Evolutionary conservation across 2,113 vertebrate genomes (phyloP), one percentile per base, ranked within the genome.

Genomic region (Microcebus ravelobensis): DNA sequence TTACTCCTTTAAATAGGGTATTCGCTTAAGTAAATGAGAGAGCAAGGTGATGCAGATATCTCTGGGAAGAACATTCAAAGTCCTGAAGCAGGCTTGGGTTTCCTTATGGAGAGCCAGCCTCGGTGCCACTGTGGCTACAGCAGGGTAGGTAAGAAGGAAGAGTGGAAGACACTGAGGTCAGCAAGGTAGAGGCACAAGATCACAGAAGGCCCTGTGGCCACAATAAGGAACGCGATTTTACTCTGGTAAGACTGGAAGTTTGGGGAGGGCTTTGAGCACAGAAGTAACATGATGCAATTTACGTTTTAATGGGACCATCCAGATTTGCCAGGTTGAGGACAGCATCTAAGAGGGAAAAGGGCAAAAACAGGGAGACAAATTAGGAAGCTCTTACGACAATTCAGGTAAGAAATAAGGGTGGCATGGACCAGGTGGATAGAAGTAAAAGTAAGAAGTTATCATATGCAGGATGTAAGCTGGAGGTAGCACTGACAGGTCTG

Each of bases 31-130:
- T 65, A 74, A 59, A 20, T 6, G 3, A 91, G 61, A 20, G 21
- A 77, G 55, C 23, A 79, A 39, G 61, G 29, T 2, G 50, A 84
- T 34, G 39, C 50, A 52, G 5, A 7, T 45, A n/a, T 81, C 81
- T 65, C 80, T 74, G 48, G n/a, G n/a, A 77, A 94, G 59, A 88
- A 27, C 61, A 73, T n/a, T 57, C 50, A 23, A 88, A 88, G 23
- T 36, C 29, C 57, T 31, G n/a, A 65, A 59, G 45, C 20, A 67
- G 34, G 45, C 39, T 3, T 31, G 20, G 23, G 71, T 81, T n/a
- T 92, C 34, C 36, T 59, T 50, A 50, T 5, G 34, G 14, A 86
- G 50, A 57, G 25, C 5, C 36, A 76, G 42, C 21, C 77, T 3
- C 39, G 80, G 52, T 4, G 4, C 27, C 31, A 45, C 2, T 15